Evolutionary conservation across 2,113 vertebrate species (phyloP), one percentile per base, ranked within the genome.

Genomic region (Martes martes): DNA sequence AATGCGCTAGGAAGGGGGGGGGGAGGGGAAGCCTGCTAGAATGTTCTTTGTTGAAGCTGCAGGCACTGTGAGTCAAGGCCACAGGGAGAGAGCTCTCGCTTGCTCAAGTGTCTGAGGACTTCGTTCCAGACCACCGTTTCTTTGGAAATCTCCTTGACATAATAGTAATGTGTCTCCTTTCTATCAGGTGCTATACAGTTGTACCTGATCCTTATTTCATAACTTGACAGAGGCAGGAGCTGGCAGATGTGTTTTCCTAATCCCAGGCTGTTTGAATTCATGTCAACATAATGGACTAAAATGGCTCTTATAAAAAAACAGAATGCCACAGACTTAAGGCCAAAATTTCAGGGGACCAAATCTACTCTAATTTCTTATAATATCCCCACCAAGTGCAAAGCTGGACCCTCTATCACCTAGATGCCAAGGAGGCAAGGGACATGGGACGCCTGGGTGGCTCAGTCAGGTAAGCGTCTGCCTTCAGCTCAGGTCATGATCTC

Each of bases 161-260:
- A 92, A 96, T 23, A 3, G 1, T 87, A 78, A 83, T 90, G 36
- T 73, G 65, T 73, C 84, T 96, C 80, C 90, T 89, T 81, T 83
- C 55, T 91, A 36, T 87, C 87, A 83, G 55, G 74, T 92, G 36
- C 93, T 19, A 71, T 57, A 59, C 24, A 76, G 78, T 82, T 95
- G 81, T 36, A 47, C 28, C 82, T 65, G 69, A 78, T 45, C 31
- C 52, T 87, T 88, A 83, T 87, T 96, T 89, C 95, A 69, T 47
- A 50, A 52, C 39, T 78, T 82, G 71, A 42, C 65, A 88, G 81
- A 95, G 69, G 80, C 47, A 92, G 61, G 69, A 93, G 47, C 45
- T 89, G 81, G 26, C 73, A 94, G 69, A 94, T 83, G n/a, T 18
- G 36, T 81, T 67, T 95, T 96, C 90, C 31, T 95, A 97, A 97